Evolutionary conservation across 92 coral and sea anemone species (phyloP).

Genomic region (Actinernus sp.): DNA sequence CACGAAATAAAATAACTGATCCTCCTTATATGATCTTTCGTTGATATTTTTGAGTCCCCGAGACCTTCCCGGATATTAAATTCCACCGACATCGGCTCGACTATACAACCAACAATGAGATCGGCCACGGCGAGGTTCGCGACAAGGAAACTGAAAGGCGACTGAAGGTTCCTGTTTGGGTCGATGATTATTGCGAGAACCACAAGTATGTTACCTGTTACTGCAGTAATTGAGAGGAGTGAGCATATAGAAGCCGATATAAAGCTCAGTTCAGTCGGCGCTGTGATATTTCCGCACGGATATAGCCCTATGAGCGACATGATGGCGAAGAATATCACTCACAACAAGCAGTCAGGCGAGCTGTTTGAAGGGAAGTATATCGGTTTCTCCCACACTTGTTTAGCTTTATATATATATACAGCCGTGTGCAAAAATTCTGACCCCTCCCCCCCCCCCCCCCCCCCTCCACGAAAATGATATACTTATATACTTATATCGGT

Average conservation of each 20-base stretch:
- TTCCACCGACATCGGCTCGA: constrained; percentile 83
- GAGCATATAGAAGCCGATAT: constrained; percentile 71
- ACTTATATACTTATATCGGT: too few species aligned
- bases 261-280: too few species aligned
- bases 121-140: constrained; percentile 87
- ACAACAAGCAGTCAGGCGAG: too few species aligned
- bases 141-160: constrained; percentile 88
- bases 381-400: too few species aligned
- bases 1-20: constrained; percentile 78
- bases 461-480: too few species aligned
- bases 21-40: constrained; percentile 57
- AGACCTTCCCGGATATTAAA: constrained; percentile 82
- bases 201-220: constrained; percentile 84
- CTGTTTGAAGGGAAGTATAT: too few species aligned
- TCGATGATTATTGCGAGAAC: constrained; percentile 79
- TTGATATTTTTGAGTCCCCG: constrained; percentile 47
- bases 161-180: constrained; percentile 73
- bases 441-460: too few species aligned
- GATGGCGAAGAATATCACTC: too few species aligned
- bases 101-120: constrained; percentile 70
- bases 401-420: too few species aligned
- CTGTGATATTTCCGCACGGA: too few species aligned
- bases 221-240: constrained; percentile 68
- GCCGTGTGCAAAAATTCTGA: too few species aligned
- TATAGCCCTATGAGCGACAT: too few species aligned